Percentiles rank a stretch among this genome's conserved stretches.
Conservation (phyloP, 1,140 invertebrate genomes). For the Penaeus indicus region DNA sequence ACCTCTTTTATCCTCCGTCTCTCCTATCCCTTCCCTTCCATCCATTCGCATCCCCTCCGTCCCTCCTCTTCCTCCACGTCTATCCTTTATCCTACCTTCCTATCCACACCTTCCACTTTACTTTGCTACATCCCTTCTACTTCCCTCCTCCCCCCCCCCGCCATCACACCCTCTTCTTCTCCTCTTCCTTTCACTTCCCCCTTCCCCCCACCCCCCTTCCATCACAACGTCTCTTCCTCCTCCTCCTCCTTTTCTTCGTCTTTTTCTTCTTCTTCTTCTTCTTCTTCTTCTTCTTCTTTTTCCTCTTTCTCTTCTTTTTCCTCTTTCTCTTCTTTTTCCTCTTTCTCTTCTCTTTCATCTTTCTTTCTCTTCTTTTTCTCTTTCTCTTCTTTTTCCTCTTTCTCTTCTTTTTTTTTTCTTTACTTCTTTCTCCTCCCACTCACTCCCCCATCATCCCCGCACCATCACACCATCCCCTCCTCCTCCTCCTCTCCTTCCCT, state of each 20-base stretch:
- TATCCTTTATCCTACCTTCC: no score
- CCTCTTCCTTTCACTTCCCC: neutral
- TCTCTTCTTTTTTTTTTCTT: neutral
- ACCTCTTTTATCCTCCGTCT: no score
- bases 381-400: neutral
- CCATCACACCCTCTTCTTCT: neutral
- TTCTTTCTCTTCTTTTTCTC: neutral
- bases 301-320: neutral
- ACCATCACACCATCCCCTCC: neutral
- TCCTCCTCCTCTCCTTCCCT: neutral
- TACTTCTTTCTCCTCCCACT: neutral
- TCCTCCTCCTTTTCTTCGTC: neutral
- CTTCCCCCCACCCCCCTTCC: neutral
- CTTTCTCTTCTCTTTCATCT: neutral
- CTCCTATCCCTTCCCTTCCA: no score
- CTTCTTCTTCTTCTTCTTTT: neutral
- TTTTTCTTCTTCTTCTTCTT: neutral
- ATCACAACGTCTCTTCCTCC: neutral
- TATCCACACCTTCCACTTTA: no score
- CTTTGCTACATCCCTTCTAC: no score
- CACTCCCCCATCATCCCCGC: no score
- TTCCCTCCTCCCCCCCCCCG: constrained; percentile 6
- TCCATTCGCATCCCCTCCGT: no score
- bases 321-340: neutral
- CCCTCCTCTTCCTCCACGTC: no score